A percentile compares a stretch with the other conserved stretches of the same genome.
phyloP scores from a whole-genome alignment of 2,113 vertebrate species.

The Hepsetus odoe region DNA sequence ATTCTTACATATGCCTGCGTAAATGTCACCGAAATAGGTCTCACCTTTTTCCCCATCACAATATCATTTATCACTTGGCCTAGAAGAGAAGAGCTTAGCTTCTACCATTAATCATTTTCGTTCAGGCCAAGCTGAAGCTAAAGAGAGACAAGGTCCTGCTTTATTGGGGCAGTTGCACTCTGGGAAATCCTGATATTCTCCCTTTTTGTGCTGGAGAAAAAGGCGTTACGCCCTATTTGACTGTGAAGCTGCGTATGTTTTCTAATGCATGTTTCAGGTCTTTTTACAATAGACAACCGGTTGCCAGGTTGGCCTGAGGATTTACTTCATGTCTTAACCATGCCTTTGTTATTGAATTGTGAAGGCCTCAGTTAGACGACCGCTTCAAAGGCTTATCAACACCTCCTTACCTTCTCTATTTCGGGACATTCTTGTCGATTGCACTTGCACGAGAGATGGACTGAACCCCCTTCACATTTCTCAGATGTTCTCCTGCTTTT shows the following conservation, averaged over 20 bases:
- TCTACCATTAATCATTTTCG: background rate
- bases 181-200: background rate
- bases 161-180: background rate
- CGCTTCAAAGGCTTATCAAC: too few species aligned
- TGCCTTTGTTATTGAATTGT: background rate
- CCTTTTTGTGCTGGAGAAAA: background rate
- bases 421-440: background rate
- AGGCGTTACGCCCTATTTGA: background rate
- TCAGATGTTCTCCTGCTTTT: background rate
- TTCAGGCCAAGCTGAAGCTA: background rate
- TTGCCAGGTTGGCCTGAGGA: background rate
- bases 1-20: too few species aligned
- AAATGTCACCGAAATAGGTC: too few species aligned
- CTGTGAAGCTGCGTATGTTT: background rate
- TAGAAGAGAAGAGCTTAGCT: too few species aligned
- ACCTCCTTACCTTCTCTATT: conserved; percentile 31
- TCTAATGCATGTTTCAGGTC: too few species aligned
- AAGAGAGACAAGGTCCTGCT: background rate
- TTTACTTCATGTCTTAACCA: too few species aligned
- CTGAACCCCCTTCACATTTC: background rate
- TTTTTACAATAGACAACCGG: background rate
- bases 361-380: conserved; percentile 28
- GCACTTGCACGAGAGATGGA: background rate
- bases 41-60: too few species aligned
- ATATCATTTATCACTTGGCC: too few species aligned